Conservation (phyloP, 2,797 vertebrate species). For the Taeniopygia guttata region DNA sequence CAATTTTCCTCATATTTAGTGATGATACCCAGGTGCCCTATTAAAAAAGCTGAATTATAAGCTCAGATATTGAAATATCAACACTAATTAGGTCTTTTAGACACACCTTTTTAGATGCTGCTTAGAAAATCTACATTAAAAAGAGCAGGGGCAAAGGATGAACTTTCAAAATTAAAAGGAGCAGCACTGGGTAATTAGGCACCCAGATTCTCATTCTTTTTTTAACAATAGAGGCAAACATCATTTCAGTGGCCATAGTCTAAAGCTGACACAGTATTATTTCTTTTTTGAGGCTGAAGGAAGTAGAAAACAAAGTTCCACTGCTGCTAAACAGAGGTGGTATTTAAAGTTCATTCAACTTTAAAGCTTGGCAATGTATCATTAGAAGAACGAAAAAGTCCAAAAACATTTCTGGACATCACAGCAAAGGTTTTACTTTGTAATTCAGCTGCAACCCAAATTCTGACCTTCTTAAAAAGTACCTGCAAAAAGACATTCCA, state of each 20-base stretch:
- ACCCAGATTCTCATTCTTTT: neutral
- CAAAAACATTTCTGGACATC: neutral
- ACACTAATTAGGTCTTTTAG: slow-evolving; percentile 4
- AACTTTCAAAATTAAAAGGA: neutral
- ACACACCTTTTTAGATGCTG: neutral
- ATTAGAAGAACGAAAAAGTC: neutral
- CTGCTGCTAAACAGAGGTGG: neutral
- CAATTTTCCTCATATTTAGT: neutral
- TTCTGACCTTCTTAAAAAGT: neutral
- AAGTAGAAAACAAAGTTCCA: neutral
- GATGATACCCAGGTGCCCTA: neutral
- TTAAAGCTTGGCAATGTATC: neutral
- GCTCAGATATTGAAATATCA: slow-evolving; percentile 13
- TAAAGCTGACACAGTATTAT: neutral
- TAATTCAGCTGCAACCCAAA: neutral
- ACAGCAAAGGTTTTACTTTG: neutral
- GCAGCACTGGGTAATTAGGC: neutral
- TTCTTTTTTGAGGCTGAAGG: neutral
- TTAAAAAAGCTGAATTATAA: neutral
- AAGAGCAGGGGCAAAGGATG: neutral
- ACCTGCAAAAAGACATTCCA: neutral
- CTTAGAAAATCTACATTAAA: slow-evolving; percentile 1
- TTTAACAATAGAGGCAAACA: neutral
- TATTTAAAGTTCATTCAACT: slow-evolving; percentile 9
- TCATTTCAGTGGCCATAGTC: neutral